A percentile compares a stretch with the other conserved stretches of the same genome.
These are phyloP conservation scores for Epinephelus coioides DNA, from an alignment of 2,797 vertebrate genomes.

Conservation along the genomic window DNA sequence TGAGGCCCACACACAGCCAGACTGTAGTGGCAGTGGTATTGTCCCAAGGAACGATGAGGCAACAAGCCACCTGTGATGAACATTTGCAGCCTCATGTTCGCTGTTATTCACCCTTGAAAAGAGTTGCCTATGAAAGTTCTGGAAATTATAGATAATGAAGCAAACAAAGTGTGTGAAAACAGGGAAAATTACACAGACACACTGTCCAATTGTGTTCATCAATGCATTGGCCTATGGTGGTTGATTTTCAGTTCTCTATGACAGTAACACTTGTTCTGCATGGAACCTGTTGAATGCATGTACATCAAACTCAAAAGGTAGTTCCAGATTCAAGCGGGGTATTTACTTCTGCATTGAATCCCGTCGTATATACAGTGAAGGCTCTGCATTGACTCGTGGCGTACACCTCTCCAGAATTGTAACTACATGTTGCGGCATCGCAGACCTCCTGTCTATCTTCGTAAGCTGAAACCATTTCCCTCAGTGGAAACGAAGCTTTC, in stretches of 20 bases:
- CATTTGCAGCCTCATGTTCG: slow-evolving; percentile 1
- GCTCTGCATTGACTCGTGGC: too few species aligned
- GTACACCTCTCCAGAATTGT: too few species aligned
- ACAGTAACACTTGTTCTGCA: too few species aligned
- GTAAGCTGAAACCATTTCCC: too few species aligned
- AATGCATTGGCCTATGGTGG: too few species aligned
- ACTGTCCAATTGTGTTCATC: not conserved
- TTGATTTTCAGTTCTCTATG: not conserved
- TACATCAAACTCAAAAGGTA: too few species aligned
- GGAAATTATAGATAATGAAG: not conserved
- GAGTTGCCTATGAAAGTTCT: rapidly evolving
- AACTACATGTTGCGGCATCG: too few species aligned
- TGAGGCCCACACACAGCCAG: not conserved
- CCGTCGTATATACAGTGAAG: too few species aligned
- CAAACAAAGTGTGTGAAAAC: not conserved
- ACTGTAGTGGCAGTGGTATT: not conserved
- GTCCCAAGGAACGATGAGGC: slow-evolving; percentile 10
- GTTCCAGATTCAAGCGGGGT: not conserved
- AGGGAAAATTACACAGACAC: not conserved
- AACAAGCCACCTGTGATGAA: slow-evolving; percentile 27
- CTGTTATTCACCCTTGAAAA: not conserved
- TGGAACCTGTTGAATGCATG: not conserved
- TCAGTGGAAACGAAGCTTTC: too few species aligned
- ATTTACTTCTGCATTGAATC: too few species aligned
- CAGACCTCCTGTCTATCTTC: too few species aligned